A percentile compares a stretch with the other conserved stretches of the same genome.
phyloP scores from a whole-genome alignment of 1,140 invertebrate species.

The Littorina saxatilis region DNA sequence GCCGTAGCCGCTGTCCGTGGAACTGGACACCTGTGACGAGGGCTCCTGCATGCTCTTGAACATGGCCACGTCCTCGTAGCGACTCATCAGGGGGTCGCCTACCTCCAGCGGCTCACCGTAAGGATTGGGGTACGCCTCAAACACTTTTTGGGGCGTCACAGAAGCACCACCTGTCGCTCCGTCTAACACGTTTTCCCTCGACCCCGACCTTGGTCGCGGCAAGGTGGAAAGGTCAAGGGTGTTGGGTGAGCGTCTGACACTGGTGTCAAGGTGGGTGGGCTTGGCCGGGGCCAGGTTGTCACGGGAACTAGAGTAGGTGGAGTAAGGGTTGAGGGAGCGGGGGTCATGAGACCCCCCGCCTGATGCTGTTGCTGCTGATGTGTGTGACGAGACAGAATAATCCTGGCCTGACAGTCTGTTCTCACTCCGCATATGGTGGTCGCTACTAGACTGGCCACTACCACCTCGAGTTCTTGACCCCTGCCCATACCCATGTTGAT shows the following conservation, averaged over 20 bases:
- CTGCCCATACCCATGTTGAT: neutral
- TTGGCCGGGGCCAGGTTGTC: neutral
- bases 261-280: neutral
- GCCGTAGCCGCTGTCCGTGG: slow-evolving; percentile 72
- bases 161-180: neutral
- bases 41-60: slow-evolving; percentile 67
- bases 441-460: neutral
- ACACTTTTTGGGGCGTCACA: slow-evolving; percentile 26
- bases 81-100: slow-evolving; percentile 48
- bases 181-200: neutral
- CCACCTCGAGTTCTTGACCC: neutral
- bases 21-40: slow-evolving; percentile 71
- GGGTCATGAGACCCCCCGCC: neutral
- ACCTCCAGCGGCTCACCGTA: slow-evolving; percentile 52
- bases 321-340: neutral
- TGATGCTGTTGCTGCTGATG: neutral
- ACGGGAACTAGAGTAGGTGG: neutral
- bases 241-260: neutral
- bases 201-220: neutral
- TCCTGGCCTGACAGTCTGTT: neutral
- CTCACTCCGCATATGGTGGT: neutral
- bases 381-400: neutral
- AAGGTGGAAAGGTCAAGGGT: neutral
- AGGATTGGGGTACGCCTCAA: slow-evolving; percentile 43
- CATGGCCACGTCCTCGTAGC: slow-evolving; percentile 68